Conservation (phyloP, 2,888 invertebrate species). For the Ashinkailepas kermadecensis region DNA sequence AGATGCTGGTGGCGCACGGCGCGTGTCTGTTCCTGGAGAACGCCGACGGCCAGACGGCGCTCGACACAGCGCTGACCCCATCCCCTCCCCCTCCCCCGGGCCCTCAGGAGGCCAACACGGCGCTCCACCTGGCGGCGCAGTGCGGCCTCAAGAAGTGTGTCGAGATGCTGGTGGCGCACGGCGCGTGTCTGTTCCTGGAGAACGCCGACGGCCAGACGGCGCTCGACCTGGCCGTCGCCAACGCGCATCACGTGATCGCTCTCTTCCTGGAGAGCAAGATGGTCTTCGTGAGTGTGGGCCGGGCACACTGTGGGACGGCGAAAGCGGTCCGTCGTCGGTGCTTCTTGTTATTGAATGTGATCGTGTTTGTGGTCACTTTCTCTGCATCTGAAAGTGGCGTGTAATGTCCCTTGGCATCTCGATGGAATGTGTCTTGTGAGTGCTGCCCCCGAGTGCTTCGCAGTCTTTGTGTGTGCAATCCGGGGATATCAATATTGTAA, state of each 20-base stretch:
- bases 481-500: too few relatives aligned
- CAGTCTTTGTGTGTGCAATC: too few relatives aligned
- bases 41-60: conserved; percentile 55
- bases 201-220: conserved; percentile 56
- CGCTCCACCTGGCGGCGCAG: conserved; percentile 57
- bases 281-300: conserved; percentile 48
- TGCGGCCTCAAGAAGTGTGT: conserved; percentile 56
- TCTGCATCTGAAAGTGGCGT: too few relatives aligned
- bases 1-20: conserved; percentile 53
- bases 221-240: conserved; percentile 56
- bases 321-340: too few relatives aligned
- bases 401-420: too few relatives aligned
- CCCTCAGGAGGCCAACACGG: conserved; percentile 55
- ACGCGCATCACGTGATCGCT: conserved; percentile 54
- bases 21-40: conserved; percentile 57
- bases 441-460: too few relatives aligned
- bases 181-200: conserved; percentile 54
- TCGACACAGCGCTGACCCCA: too few relatives aligned
- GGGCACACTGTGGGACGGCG: not conserved
- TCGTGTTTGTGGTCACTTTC: too few relatives aligned
- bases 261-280: conserved; percentile 57
- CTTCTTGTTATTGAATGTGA: too few relatives aligned
- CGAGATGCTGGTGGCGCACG: conserved; percentile 53
- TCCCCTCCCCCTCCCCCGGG: too few relatives aligned
- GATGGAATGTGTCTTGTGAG: too few relatives aligned